Evolutionary conservation across 2,888 invertebrate species (phyloP).

Genomic region (Caradrina kadenii): DNA sequence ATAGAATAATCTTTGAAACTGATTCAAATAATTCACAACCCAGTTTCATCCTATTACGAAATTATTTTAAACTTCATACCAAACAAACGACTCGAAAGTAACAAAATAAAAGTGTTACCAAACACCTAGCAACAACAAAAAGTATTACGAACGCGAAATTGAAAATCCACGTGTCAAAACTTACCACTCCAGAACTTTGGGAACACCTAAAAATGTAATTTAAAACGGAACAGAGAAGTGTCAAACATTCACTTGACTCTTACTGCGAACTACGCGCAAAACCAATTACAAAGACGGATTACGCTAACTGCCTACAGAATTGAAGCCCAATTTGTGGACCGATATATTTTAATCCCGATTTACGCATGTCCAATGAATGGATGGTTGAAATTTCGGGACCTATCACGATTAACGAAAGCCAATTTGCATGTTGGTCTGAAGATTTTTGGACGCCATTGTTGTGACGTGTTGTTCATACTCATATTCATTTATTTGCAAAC

Average conservation of each 20-base stretch:
- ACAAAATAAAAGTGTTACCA: background rate
- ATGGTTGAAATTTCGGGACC: conserved; percentile 72
- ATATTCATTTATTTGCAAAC: too few species aligned
- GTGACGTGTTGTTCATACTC: background rate
- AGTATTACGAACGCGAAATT: conserved; percentile 36
- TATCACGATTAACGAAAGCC: conserved; percentile 73
- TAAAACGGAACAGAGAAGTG: conserved; percentile 61
- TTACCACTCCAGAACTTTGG: conserved; percentile 41
- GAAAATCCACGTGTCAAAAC: conserved; percentile 51
- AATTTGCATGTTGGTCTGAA: conserved; percentile 64
- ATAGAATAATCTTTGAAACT: too few species aligned
- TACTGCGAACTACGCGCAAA: conserved; percentile 71
- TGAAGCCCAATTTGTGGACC: conserved; percentile 82
- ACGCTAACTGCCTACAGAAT: conserved; percentile 80
- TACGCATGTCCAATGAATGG: conserved; percentile 81
- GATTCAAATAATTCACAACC: background rate
- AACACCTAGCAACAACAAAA: conserved; percentile 27
- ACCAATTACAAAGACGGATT: conserved; percentile 87
- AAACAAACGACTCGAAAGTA: background rate
- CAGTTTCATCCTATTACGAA: background rate
- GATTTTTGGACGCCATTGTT: conserved; percentile 34
- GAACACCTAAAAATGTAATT: conserved; percentile 55
- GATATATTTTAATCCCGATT: conserved; percentile 87
- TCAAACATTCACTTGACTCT: conserved; percentile 70
- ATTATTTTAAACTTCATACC: background rate